Conservation (phyloP, 1,140 invertebrate species). For the Brachionus sp. region DNA sequence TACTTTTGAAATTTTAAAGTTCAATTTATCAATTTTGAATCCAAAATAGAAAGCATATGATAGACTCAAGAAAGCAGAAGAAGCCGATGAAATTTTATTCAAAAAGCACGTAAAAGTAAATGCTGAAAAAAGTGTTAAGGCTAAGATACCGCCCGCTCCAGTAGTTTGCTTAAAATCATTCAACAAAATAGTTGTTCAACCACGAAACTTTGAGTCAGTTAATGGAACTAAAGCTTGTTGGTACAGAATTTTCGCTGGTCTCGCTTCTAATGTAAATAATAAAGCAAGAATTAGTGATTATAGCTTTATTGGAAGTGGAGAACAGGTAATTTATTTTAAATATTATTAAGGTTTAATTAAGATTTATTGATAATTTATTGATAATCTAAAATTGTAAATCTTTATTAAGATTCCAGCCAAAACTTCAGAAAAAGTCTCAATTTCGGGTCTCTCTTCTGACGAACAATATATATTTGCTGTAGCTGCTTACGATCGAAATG, state of each 20-base stretch:
- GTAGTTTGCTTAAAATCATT: background rate
- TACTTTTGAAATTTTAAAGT: background rate
- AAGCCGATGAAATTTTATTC: background rate
- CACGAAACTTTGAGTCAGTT: slow-evolving; percentile 1
- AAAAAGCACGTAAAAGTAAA: background rate
- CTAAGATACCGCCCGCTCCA: slow-evolving; percentile 25
- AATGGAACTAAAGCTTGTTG: slow-evolving; percentile 6
- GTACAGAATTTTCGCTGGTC: slow-evolving; percentile 56
- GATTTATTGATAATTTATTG: no score
- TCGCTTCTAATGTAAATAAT: slow-evolving; percentile 53
- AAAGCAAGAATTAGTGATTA: slow-evolving; percentile 58
- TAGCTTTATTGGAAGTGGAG: slow-evolving; percentile 54
- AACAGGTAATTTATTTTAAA: slow-evolving; percentile 52
- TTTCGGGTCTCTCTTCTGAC: slow-evolving; percentile 53
- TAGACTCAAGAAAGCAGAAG: background rate
- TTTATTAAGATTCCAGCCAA: background rate
- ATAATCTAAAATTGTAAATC: no score
- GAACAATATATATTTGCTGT: slow-evolving; percentile 58
- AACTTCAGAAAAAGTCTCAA: slow-evolving; percentile 44
- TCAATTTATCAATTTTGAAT: background rate
- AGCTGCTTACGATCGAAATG: slow-evolving; percentile 56
- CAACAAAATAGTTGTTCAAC: slow-evolving; percentile 35
- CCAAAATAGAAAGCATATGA: slow-evolving; percentile 1
- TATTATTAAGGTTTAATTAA: no score
- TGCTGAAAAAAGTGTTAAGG: background rate